A percentile compares a stretch with the other conserved stretches of the same genome.
phyloP scores from a whole-genome alignment of 2,113 vertebrate species.

The Oryzias celebensis region DNA sequence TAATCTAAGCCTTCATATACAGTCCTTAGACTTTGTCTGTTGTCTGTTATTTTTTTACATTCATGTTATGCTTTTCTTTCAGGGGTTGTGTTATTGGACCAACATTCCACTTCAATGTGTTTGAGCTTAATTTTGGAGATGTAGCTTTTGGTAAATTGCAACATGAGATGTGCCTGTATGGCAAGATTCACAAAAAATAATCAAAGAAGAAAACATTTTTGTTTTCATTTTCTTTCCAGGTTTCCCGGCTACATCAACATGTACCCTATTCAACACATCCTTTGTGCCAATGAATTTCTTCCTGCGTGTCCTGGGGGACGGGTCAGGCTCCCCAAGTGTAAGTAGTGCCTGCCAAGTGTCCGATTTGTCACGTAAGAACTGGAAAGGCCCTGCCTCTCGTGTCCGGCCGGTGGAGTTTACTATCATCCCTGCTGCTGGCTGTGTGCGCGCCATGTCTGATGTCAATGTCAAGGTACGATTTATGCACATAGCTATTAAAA shows the following conservation, averaged over 20 bases:
- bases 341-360: slow-evolving; percentile 50
- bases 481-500: not conserved
- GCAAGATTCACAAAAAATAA: too few relatives aligned
- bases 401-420: slow-evolving; percentile 79
- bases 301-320: slow-evolving; percentile 81
- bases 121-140: slow-evolving; percentile 81
- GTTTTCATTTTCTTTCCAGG: slow-evolving; percentile 60
- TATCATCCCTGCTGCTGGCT: slow-evolving; percentile 72
- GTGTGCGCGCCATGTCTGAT: slow-evolving; percentile 66
- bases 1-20: slow-evolving; percentile 42
- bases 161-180: too few relatives aligned
- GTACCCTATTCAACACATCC: slow-evolving; percentile 82
- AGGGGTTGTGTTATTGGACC: slow-evolving; percentile 84
- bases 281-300: slow-evolving; percentile 82
- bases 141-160: slow-evolving; percentile 83
- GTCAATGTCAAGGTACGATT: slow-evolving; percentile 76
- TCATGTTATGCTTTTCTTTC: slow-evolving; percentile 23
- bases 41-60: not conserved
- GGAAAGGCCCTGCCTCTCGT: slow-evolving; percentile 46
- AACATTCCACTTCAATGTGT: slow-evolving; percentile 81
- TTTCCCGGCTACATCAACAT: slow-evolving; percentile 79
- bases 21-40: not conserved
- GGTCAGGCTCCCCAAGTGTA: slow-evolving; percentile 70
- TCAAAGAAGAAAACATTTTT: not conserved
- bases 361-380: slow-evolving; percentile 19